Evolutionary conservation across 2,888 invertebrate genomes (phyloP).

Genomic region (Ichneumoninae sp.): DNA sequence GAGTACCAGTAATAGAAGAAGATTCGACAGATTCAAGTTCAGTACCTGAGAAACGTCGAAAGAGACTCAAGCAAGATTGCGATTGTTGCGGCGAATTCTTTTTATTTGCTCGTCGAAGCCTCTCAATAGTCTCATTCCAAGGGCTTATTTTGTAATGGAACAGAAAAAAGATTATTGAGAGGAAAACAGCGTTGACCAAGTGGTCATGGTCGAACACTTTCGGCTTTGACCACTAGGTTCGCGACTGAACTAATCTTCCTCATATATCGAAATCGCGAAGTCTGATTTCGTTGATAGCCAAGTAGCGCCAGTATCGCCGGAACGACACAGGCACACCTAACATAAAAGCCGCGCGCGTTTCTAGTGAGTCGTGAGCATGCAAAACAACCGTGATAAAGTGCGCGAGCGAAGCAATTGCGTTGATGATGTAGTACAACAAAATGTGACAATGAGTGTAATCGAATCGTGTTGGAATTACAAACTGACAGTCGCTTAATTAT

Average conservation of each 20-base stretch:
- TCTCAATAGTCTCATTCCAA: neutral
- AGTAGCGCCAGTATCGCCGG: neutral
- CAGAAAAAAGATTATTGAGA: neutral
- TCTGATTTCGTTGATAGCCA: neutral
- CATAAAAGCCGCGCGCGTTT: too few relatives aligned
- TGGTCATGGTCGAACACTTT: neutral
- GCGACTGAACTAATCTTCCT: neutral
- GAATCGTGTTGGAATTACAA: too few relatives aligned
- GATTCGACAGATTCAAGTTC: slow-evolving; percentile 92
- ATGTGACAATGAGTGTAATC: too few relatives aligned
- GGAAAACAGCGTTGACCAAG: neutral
- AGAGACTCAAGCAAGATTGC: slow-evolving; percentile 17
- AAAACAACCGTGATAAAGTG: too few relatives aligned
- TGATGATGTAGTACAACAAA: too few relatives aligned
- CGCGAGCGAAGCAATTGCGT: too few relatives aligned
- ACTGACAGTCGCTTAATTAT: too few relatives aligned
- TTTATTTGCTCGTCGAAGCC: neutral
- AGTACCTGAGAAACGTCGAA: slow-evolving; percentile 86
- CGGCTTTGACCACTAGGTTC: neutral
- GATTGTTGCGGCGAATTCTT: neutral
- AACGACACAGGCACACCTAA: too few relatives aligned
- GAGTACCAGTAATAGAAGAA: slow-evolving; percentile 91
- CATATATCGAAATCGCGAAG: neutral
- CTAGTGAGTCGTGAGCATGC: too few relatives aligned
- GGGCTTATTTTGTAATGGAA: neutral